Base-by-base conservation (phyloP, 2,113 vertebrate genomes). In the Lycocorax pyrrhopterus region DNA sequence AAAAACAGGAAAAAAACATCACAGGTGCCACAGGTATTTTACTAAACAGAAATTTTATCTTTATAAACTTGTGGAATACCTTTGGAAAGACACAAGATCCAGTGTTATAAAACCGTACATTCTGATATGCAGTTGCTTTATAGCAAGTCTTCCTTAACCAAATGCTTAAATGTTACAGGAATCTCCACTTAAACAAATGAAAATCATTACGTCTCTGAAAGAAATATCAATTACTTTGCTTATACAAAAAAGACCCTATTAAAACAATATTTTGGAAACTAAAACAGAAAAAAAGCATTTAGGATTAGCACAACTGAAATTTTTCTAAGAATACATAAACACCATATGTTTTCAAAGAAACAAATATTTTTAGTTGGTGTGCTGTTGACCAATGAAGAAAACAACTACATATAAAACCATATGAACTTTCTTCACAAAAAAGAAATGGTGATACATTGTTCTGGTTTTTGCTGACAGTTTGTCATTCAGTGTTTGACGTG, bases 301-400 rank as follows among this genome's bases (percentile, higher is more conserved):
- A 93, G 72, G 41, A 96, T 96, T 92, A 96, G 75, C 86, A 78
- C 77, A 96, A 87, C 73, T 58, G 51, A 96, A 93, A 16, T 84
- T 82, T 77, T 90, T 89, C 32, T 66, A 97, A 72, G 75, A 94
- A 93, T 86, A 92, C 32, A 93, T 83, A 96, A 96, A 89, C 49
- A 77, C 78, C 79, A 81, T 44, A 94, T 92, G 91, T 96, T 96
- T 95, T 90, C 96, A 96, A 97, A 95, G 83, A 88, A 81, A 72
- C 52, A 72, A 49, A 58, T 95, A 77, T 93, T 95, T 97, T 95
- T 89, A 94, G 90, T 58, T 76, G 77, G 63, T 69, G 32, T 78
- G 75, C 83, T 91, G 62, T 79, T 94, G 84, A 96, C n/a, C 86
- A 86, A 55, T 74, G 58, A 95, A 92, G 72, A 18, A 55, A 92